These are phyloP conservation scores for Taphrorychus bicolor DNA, from an alignment of 2,888 invertebrate genomes.

Conservation along the genomic window DNA sequence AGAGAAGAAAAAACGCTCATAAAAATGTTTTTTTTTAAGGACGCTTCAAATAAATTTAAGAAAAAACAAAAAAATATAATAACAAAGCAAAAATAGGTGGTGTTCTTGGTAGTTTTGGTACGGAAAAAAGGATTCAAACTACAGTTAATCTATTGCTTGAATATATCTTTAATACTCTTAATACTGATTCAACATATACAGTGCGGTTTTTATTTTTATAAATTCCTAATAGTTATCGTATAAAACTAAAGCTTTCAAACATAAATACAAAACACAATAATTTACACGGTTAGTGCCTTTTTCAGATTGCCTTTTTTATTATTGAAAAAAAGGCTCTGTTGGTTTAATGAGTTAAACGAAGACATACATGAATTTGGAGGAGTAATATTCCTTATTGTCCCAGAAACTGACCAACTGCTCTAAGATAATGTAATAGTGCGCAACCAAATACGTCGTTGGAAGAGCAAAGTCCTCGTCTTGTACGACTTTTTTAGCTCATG, in stretches of 20 bases:
- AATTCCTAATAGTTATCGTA: conserved; percentile 51
- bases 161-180: conserved; percentile 52
- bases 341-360: conserved; percentile 39
- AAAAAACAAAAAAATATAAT: too few species aligned
- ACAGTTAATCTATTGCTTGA: conserved; percentile 25
- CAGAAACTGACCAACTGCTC: too few species aligned
- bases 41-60: too few species aligned
- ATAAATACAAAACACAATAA: conserved; percentile 2
- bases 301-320: too few species aligned
- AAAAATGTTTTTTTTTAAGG: too few species aligned
- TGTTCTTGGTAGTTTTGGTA: too few species aligned
- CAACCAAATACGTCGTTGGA: too few species aligned
- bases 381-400: not conserved
- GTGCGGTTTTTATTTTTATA: conserved; percentile 50
- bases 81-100: too few species aligned
- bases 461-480: too few species aligned
- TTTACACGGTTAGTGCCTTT: conserved; percentile 6
- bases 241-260: conserved; percentile 52
- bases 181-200: conserved; percentile 56
- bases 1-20: too few species aligned
- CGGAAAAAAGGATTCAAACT: conserved; percentile 1
- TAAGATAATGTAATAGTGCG: too few species aligned
- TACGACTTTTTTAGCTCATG: too few species aligned
- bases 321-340: conserved; percentile 50
- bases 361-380: not conserved